Conservation (phyloP, 2,113 vertebrate genomes). For the Paramormyrops kingsleyae region DNA sequence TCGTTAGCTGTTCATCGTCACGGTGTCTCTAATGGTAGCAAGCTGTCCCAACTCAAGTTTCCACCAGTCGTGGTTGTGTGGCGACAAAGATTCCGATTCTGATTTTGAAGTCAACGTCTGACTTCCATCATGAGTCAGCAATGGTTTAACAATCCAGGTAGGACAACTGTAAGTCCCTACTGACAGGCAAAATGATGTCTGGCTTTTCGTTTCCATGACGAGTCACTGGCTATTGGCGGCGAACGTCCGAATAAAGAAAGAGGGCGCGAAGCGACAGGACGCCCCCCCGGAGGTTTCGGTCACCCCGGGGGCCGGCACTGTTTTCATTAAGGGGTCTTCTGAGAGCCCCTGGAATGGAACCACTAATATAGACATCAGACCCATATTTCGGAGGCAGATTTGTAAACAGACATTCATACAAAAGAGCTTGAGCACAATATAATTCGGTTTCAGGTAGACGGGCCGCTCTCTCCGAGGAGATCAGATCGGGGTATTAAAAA, state of each 20-base stretch:
- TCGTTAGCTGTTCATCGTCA: not conserved
- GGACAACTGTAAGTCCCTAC: not conserved
- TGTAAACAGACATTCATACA: constrained; percentile 41
- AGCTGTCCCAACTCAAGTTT: not conserved
- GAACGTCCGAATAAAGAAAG: not conserved
- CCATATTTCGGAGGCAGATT: constrained; percentile 37
- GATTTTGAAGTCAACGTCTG: not conserved
- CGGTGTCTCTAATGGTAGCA: not conserved
- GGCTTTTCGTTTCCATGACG: not conserved
- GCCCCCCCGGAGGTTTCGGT: not conserved
- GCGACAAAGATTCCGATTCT: not conserved
- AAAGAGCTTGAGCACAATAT: constrained; percentile 47
- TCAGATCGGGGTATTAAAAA: constrained; percentile 45
- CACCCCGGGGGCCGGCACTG: not conserved
- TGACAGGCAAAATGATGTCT: not conserved
- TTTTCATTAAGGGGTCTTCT: constrained; percentile 11
- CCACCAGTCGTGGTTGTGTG: not conserved
- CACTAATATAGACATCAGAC: constrained; percentile 15
- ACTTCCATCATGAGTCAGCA: not conserved
- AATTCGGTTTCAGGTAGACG: constrained; percentile 56
- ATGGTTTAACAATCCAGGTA: not conserved
- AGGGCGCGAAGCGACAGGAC: not conserved
- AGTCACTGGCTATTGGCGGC: not conserved
- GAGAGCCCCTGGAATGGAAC: not conserved
- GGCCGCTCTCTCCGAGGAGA: constrained; percentile 46